Evolutionary conservation across 2,797 vertebrate species (phyloP).

Genomic region (Cyprinella venusta): DNA sequence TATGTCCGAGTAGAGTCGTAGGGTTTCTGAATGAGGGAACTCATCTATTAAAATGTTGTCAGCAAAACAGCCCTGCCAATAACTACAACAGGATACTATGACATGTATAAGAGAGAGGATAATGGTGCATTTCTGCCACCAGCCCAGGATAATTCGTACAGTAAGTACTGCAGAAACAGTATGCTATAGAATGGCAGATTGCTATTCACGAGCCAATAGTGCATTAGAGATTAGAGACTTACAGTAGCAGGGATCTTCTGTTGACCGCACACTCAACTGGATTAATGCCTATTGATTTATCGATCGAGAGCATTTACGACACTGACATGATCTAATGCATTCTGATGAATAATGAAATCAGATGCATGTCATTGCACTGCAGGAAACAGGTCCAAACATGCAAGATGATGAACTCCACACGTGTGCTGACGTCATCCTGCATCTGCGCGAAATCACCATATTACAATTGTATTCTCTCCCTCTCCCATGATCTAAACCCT

Average conservation of each 20-base stretch:
- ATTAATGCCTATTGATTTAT: not conserved
- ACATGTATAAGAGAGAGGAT: not conserved
- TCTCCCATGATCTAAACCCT: not conserved
- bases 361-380: not conserved
- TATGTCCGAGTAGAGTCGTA: not conserved
- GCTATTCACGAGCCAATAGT: not conserved
- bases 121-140: not conserved
- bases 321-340: not conserved
- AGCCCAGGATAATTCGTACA: not conserved
- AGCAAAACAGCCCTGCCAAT: not conserved
- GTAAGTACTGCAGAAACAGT: not conserved
- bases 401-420: not conserved
- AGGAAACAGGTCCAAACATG: not conserved
- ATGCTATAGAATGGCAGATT: not conserved
- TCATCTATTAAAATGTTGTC: not conserved
- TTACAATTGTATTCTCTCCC: not conserved
- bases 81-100: not conserved
- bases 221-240: not conserved
- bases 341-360: not conserved
- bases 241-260: not conserved
- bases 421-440: conserved; percentile 1
- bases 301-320: not conserved
- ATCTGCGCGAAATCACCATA: not conserved
- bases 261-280: not conserved
- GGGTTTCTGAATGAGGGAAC: not conserved